These are phyloP conservation scores for Drosophila lutescens DNA, from an alignment of 2,888 invertebrate species.

Conservation along the genomic window DNA sequence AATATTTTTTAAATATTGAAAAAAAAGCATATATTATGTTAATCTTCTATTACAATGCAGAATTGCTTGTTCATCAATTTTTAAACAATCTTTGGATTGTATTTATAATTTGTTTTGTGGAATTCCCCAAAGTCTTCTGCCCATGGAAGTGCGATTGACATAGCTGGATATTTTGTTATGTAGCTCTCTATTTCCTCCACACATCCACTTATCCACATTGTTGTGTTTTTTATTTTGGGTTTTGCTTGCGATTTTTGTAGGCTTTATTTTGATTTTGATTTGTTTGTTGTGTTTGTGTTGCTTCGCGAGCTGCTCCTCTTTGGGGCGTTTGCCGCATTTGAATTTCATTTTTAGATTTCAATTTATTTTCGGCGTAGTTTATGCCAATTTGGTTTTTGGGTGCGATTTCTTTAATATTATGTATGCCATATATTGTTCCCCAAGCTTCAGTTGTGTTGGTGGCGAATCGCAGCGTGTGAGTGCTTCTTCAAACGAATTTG, in stretches of 20 bases:
- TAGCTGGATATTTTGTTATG: slow-evolving; percentile 6
- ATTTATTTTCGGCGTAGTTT: slow-evolving; percentile 78
- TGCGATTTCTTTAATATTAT: slow-evolving; percentile 77
- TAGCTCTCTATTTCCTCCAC: slow-evolving; percentile 14
- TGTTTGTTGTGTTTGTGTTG: slow-evolving; percentile 39
- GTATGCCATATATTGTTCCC: slow-evolving; percentile 60
- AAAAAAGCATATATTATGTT: no score
- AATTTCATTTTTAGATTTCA: slow-evolving; percentile 77
- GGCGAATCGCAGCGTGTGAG: slow-evolving; percentile 16
- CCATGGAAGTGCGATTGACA: slow-evolving; percentile 14
- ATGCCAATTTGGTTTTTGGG: slow-evolving; percentile 74
- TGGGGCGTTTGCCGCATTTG: slow-evolving; percentile 60
- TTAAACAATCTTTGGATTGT: background rate
- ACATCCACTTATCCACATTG: slow-evolving; percentile 35
- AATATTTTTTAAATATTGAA: no score
- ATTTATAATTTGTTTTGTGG: background rate
- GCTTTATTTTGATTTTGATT: slow-evolving; percentile 49
- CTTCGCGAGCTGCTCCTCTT: slow-evolving; percentile 9
- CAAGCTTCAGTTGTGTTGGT: background rate
- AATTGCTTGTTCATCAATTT: no score
- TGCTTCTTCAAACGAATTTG: slow-evolving; percentile 61
- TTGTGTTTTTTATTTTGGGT: slow-evolving; percentile 12
- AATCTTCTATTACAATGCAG: no score
- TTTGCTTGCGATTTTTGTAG: slow-evolving; percentile 47
- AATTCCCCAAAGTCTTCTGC: background rate